Evolutionary conservation across 2,797 vertebrate genomes (phyloP).

Genomic region (Scleropages formosus): DNA sequence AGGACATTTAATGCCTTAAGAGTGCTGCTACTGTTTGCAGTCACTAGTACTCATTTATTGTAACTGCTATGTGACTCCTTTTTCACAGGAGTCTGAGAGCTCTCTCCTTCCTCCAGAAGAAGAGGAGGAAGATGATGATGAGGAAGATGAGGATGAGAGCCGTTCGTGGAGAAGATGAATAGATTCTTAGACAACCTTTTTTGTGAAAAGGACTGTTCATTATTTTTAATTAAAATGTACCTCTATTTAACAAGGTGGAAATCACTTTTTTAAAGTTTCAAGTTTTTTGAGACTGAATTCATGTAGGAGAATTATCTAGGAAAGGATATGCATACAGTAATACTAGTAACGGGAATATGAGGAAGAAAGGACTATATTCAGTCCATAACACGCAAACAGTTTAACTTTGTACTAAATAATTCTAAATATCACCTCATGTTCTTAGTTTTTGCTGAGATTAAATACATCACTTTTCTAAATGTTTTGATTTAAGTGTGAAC

Average conservation of each 20-base stretch:
- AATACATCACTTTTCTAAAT: constrained; percentile 21
- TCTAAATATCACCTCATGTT: constrained; percentile 57
- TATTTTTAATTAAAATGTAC: constrained; percentile 41
- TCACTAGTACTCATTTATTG: background rate
- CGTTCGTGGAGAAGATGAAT: constrained; percentile 97
- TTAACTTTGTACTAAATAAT: constrained; percentile 53
- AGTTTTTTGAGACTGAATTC: constrained; percentile 64
- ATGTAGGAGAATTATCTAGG: constrained; percentile 37
- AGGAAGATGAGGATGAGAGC: constrained; percentile 92
- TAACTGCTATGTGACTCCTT: constrained; percentile 10
- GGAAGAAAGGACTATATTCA: background rate
- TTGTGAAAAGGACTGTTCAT: constrained; percentile 45
- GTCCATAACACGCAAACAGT: constrained; percentile 29
- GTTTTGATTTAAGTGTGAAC: constrained; percentile 10
- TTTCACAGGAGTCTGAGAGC: constrained; percentile 79
- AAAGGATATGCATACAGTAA: background rate
- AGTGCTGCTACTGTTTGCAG: background rate
- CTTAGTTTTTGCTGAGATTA: constrained; percentile 63
- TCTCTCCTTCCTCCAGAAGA: constrained; percentile 87
- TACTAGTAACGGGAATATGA: background rate
- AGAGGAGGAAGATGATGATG: constrained; percentile 76
- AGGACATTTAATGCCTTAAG: too few species aligned
- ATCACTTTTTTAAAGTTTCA: constrained; percentile 44
- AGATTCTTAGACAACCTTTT: constrained; percentile 31
- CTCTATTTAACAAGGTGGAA: constrained; percentile 39